Percentiles rank a stretch among this genome's conserved stretches.
These are phyloP conservation scores for Dinocampus coccinellae DNA, from an alignment of 2,888 invertebrate genomes.

Conservation along the genomic window DNA sequence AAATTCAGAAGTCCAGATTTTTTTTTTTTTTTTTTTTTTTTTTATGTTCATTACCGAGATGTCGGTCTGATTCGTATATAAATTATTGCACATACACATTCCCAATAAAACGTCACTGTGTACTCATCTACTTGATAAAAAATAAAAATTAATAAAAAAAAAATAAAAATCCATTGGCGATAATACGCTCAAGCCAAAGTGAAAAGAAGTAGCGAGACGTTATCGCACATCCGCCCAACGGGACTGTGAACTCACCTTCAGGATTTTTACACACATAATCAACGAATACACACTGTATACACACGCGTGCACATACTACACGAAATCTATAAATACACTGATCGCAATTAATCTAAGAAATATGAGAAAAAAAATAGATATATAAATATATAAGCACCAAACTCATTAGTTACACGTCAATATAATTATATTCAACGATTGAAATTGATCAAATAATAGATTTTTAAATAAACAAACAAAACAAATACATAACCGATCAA, in stretches of 20 bases:
- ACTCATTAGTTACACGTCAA: too few species aligned
- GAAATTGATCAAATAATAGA: neutral
- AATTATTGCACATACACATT: too few species aligned
- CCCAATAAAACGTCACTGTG: too few species aligned
- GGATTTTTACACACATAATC: neutral
- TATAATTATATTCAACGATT: too few species aligned
- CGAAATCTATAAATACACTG: neutral
- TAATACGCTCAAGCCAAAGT: conserved; percentile 7
- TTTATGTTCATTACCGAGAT: too few species aligned
- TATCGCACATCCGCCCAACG: conserved; percentile 43
- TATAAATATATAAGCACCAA: neutral
- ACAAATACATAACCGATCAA: neutral
- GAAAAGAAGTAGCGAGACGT: conserved; percentile 24
- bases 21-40: too few species aligned
- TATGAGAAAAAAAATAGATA: neutral
- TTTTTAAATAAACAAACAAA: neutral
- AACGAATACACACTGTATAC: neutral
- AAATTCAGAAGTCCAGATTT: too few species aligned
- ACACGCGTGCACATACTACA: conserved; percentile 2
- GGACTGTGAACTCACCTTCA: conserved; percentile 43
- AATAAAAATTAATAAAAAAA: neutral
- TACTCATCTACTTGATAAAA: neutral
- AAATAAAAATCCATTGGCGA: conserved; percentile 19
- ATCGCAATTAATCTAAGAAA: neutral
- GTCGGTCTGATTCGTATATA: too few species aligned